A percentile compares a stretch with the other conserved stretches of the same genome.
Evolutionary conservation across 2,113 vertebrate genomes (phyloP).

Genomic region (Terrapene triunguis): DNA sequence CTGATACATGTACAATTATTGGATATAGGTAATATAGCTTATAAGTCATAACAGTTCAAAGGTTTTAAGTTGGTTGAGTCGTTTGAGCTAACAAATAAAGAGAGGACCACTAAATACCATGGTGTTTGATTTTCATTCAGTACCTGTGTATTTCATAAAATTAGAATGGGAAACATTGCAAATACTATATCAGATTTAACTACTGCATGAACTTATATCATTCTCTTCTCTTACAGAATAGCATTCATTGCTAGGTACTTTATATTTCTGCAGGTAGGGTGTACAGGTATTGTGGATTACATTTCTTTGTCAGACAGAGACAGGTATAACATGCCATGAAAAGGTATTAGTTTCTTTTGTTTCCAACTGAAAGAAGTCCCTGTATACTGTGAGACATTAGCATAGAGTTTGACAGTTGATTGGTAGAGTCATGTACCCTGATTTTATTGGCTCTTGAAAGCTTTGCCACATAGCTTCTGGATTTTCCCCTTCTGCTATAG

Average conservation of each 20-base stretch:
- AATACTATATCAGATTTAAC: not conserved
- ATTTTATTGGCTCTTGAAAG: not conserved
- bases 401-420: not conserved
- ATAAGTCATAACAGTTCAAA: not conserved
- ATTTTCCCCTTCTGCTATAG: not conserved
- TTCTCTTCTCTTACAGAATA: not conserved
- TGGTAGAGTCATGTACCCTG: not conserved
- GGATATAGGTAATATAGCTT: not conserved
- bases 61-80: not conserved
- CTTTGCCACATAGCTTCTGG: not conserved
- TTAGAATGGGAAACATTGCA: not conserved
- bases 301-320: not conserved
- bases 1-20: not conserved
- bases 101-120: not conserved
- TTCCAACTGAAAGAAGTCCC: not conserved
- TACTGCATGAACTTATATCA: not conserved
- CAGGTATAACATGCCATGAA: not conserved
- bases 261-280: not conserved
- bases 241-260: not conserved
- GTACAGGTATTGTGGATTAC: not conserved
- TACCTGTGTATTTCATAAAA: not conserved
- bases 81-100: not conserved
- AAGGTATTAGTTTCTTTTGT: not conserved
- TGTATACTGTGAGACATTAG: not conserved
- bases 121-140: not conserved